These are phyloP conservation scores for Cyclura pinguis DNA, from an alignment of 2,797 vertebrate species.

Conservation along the genomic window DNA sequence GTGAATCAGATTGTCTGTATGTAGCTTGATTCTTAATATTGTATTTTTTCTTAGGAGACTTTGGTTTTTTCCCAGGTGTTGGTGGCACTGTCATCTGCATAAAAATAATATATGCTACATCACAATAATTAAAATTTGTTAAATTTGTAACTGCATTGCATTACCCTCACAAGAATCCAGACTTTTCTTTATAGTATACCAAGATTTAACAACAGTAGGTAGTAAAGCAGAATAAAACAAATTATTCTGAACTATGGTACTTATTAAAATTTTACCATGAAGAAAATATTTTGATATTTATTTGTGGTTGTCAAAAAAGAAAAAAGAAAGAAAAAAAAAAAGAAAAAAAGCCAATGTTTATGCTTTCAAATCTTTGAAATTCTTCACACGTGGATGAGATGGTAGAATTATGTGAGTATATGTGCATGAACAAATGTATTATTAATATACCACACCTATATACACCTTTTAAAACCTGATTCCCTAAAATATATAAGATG, in stretches of 20 bases:
- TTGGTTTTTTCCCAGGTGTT: slow-evolving; percentile 43
- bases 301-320: background rate
- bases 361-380: background rate
- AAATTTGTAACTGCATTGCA: slow-evolving; percentile 7
- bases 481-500: background rate
- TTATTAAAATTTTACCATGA: background rate
- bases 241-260: background rate
- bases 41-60: slow-evolving; percentile 41
- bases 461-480: background rate
- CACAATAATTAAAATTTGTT: slow-evolving; percentile 5
- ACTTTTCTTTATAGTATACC: slow-evolving; percentile 20
- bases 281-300: background rate
- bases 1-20: slow-evolving; percentile 37
- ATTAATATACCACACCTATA: background rate
- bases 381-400: background rate
- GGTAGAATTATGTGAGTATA: background rate
- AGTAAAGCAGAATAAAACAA: background rate
- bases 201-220: background rate
- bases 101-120: slow-evolving; percentile 11
- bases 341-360: background rate
- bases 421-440: too few relatives aligned
- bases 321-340: background rate
- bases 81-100: slow-evolving; percentile 7
- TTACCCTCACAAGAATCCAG: slow-evolving; percentile 28
- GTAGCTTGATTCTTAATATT: slow-evolving; percentile 29